Conservation (phyloP, 2,797 vertebrate genomes). For the Paguma larvata region DNA sequence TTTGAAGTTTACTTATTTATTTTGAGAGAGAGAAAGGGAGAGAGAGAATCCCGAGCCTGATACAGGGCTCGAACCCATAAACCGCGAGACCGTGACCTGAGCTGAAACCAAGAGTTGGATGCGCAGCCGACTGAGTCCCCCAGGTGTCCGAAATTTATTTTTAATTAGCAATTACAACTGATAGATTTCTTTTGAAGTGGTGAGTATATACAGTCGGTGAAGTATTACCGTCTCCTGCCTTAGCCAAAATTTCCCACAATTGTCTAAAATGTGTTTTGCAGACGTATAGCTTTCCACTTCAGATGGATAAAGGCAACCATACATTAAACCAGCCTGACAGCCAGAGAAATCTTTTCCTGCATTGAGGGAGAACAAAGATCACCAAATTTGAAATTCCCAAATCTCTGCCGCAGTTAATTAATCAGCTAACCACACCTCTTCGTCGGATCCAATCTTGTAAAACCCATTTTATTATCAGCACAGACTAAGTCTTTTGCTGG, state of each 20-base stretch:
- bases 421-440: background rate
- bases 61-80: too few species aligned
- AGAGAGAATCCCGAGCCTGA: too few species aligned
- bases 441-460: background rate
- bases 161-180: background rate
- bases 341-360: background rate
- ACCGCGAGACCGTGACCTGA: too few species aligned
- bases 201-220: background rate
- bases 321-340: background rate
- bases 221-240: background rate
- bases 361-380: background rate
- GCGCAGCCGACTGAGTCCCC: too few species aligned
- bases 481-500: background rate
- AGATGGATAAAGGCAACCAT: background rate
- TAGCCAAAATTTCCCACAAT: background rate
- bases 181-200: background rate
- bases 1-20: too few species aligned
- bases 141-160: background rate
- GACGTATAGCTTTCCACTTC: background rate
- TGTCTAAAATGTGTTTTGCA: background rate
- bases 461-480: slow-evolving; percentile 3
- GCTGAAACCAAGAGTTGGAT: too few species aligned
- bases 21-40: too few species aligned
- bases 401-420: background rate
- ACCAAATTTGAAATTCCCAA: background rate